Evolutionary conservation across 2,797 vertebrate genomes (phyloP).

Genomic region (Pogoniulus pusillus): DNA sequence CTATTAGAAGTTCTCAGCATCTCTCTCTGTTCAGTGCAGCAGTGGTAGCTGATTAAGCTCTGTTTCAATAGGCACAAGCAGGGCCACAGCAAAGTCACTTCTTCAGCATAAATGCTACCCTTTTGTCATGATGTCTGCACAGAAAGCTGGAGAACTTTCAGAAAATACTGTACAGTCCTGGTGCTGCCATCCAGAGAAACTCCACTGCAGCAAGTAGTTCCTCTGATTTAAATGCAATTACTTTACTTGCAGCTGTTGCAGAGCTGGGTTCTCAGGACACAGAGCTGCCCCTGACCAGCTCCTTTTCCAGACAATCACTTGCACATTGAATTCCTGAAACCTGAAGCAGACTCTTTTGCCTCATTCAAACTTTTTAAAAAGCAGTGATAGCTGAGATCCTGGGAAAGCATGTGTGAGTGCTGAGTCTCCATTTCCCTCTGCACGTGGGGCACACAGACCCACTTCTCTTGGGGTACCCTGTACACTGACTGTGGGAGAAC

Average conservation of each 20-base stretch:
- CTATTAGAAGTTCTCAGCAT: neutral
- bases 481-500: neutral
- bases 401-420: neutral
- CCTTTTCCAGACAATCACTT: neutral
- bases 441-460: accelerated
- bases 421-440: neutral
- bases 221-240: neutral
- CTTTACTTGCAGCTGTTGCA: neutral
- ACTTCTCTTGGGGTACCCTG: neutral
- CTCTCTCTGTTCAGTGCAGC: neutral
- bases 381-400: neutral
- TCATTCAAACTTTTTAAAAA: neutral
- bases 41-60: neutral
- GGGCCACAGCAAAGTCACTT: neutral
- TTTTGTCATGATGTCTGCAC: neutral
- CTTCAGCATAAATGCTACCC: neutral
- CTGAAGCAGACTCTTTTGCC: neutral
- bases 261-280: neutral
- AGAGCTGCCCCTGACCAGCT: neutral
- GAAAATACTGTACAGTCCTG: neutral
- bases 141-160: neutral
- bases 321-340: neutral
- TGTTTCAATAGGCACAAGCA: neutral
- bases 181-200: neutral
- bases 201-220: neutral